phyloP scores from a whole-genome alignment of 2,888 invertebrate genomes.

The Panopea generosa region DNA sequence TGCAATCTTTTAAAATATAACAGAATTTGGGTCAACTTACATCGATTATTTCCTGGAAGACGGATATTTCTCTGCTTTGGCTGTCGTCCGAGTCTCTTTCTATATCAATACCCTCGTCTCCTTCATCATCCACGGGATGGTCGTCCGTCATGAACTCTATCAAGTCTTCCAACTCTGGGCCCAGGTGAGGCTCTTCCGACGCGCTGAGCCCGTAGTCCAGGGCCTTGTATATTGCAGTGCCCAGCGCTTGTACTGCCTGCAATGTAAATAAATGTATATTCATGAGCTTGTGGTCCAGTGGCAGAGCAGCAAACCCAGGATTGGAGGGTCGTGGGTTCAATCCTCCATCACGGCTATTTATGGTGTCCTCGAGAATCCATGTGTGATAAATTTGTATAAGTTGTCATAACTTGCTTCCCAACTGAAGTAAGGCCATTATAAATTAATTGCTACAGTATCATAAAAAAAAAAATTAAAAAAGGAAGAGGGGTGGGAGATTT shows the following conservation, averaged over 20 bases:
- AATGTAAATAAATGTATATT: background rate
- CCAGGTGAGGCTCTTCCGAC: conserved; percentile 94
- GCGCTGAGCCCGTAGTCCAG: conserved; percentile 94
- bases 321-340: too few relatives aligned
- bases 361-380: background rate
- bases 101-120: conserved; percentile 87
- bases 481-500: too few relatives aligned
- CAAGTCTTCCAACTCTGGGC: conserved; percentile 93
- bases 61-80: conserved; percentile 77
- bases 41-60: conserved; percentile 88
- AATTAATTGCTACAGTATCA: too few relatives aligned
- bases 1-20: too few relatives aligned
- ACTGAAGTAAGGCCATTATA: background rate
- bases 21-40: conserved; percentile 83
- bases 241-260: conserved; percentile 92
- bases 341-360: background rate
- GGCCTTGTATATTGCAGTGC: conserved; percentile 94
- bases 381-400: background rate
- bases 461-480: too few relatives aligned
- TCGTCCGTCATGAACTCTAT: conserved; percentile 94
- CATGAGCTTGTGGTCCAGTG: background rate
- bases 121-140: conserved; percentile 89
- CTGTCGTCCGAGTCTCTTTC: conserved; percentile 82
- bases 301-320: too few relatives aligned
- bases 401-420: background rate